phyloP scores from a whole-genome alignment of 2,113 vertebrate species.

The Mus pahari region DNA sequence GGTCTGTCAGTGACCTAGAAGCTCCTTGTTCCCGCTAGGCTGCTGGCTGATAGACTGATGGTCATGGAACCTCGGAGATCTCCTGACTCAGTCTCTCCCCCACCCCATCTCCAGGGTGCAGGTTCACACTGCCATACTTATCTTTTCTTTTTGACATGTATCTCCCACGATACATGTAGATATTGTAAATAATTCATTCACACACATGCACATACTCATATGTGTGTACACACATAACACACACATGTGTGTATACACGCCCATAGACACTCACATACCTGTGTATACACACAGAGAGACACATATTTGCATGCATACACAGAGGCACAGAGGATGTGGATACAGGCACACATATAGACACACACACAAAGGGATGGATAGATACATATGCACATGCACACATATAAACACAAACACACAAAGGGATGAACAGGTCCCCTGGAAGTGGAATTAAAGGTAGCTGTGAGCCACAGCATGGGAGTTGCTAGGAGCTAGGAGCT shows the following conservation, averaged over 20 bases:
- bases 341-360: background rate
- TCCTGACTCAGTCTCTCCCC: background rate
- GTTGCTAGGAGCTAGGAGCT: background rate
- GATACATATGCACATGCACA: background rate
- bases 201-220: background rate
- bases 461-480: background rate
- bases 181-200: background rate
- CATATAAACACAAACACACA: background rate
- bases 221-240: background rate
- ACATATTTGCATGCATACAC: background rate
- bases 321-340: background rate
- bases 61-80: background rate
- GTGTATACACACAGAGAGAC: background rate
- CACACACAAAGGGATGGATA: background rate
- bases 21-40: background rate
- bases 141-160: background rate
- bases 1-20: background rate
- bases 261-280: background rate
- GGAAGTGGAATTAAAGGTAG: background rate
- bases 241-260: no score
- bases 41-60: background rate
- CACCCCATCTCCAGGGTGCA: background rate
- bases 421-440: background rate
- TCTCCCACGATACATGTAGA: background rate
- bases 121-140: background rate